Percentiles rank a stretch among this genome's conserved stretches.
phyloP scores from a whole-genome alignment of 1,140 invertebrate genomes.

The Saccostrea cuccullata region DNA sequence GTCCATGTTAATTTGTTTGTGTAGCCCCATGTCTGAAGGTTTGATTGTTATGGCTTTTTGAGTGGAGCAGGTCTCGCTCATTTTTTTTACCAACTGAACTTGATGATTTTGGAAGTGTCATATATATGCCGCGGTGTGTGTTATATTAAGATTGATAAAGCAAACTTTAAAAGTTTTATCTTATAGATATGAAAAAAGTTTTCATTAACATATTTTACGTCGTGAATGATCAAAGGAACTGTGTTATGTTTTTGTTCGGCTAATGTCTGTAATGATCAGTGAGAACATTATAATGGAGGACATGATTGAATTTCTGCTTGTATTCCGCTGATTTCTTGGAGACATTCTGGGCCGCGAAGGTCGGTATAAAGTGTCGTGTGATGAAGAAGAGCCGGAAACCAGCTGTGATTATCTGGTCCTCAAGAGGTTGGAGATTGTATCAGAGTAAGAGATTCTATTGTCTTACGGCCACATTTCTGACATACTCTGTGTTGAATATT shows the following conservation, averaged over 20 bases:
- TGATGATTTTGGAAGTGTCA: not conserved
- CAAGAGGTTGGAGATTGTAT: not conserved
- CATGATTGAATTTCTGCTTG: conserved; percentile 3
- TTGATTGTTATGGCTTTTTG: not conserved
- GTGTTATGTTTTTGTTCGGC: not conserved
- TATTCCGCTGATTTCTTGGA: not conserved
- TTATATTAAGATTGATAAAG: conserved; percentile 5
- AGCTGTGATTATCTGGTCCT: conserved; percentile 11
- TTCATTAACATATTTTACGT: not conserved
- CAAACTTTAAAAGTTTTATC: not conserved
- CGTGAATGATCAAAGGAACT: not conserved
- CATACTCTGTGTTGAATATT: too few species aligned
- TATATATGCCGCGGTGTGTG: not conserved
- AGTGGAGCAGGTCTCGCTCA: not conserved
- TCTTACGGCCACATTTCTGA: not conserved
- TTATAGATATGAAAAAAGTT: not conserved
- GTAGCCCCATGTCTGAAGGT: not conserved
- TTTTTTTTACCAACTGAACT: not conserved
- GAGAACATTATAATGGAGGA: conserved; percentile 9
- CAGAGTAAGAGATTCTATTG: not conserved
- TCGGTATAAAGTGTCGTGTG: not conserved
- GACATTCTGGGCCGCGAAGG: not conserved
- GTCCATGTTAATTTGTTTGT: not conserved
- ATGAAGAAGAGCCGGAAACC: conserved; percentile 3
- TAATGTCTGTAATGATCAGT: conserved; percentile 1